phyloP scores from a whole-genome alignment of 2,113 vertebrate species.

The Melanostigma gelatinosum region DNA sequence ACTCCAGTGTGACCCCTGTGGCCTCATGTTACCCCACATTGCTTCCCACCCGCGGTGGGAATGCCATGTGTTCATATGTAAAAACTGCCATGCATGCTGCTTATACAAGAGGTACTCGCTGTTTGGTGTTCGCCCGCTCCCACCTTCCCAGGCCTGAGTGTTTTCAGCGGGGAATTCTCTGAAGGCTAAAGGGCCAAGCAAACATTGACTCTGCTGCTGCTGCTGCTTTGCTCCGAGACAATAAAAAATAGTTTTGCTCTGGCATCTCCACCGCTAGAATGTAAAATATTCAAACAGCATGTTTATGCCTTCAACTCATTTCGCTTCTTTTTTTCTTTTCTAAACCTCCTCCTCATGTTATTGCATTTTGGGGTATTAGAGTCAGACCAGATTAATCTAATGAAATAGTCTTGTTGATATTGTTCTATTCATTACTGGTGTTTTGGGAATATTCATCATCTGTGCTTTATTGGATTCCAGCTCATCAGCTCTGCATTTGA shows the following conservation, averaged over 20 bases:
- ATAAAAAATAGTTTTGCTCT: conserved; percentile 53
- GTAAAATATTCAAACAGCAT: conserved; percentile 15
- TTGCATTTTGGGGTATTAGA: conserved; percentile 21
- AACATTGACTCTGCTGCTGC: conserved; percentile 62
- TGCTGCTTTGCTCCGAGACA: conserved; percentile 33
- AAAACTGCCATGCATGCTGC: conserved; percentile 44
- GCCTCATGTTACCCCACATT: conserved; percentile 23
- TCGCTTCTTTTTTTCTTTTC: background rate
- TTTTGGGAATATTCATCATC: conserved; percentile 72
- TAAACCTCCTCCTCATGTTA: background rate
- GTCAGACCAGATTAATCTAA: conserved; percentile 49
- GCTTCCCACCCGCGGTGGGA: conserved; percentile 44
- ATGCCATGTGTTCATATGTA: conserved; percentile 58
- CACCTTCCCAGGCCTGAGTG: conserved; percentile 49
- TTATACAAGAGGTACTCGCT: conserved; percentile 53
- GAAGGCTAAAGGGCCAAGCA: conserved; percentile 66
- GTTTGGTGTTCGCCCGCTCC: conserved; percentile 62
- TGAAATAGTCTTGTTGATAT: conserved; percentile 55
- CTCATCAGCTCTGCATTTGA: conserved; percentile 65
- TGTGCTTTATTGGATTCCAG: conserved; percentile 64
- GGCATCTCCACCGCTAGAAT: conserved; percentile 24
- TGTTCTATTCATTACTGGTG: conserved; percentile 62
- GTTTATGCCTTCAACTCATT: conserved; percentile 2
- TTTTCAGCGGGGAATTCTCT: conserved; percentile 75
- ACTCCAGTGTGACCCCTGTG: conserved; percentile 21